Evolutionary conservation across 2,113 vertebrate genomes (phyloP).

Genomic region (Ptychochromis oligacanthus): DNA sequence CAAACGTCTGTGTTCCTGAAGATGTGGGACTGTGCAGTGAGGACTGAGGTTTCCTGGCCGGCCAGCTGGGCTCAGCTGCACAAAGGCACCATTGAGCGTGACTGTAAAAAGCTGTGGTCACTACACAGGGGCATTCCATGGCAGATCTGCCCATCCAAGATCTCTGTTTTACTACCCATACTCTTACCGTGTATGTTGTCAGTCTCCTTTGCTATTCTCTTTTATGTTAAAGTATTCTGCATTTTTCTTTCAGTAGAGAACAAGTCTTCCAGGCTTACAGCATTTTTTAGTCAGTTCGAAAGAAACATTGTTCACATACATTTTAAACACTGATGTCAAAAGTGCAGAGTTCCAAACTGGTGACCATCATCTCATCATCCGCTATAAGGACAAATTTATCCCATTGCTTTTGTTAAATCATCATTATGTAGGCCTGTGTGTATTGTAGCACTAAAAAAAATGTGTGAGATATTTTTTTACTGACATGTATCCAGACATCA

Average conservation of each 20-base stretch:
- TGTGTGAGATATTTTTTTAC: too few relatives aligned
- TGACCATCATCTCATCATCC: too few relatives aligned
- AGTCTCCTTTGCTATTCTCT: neutral
- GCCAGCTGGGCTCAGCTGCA: constrained; percentile 65
- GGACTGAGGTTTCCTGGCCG: constrained; percentile 59
- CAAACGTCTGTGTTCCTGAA: constrained; percentile 53
- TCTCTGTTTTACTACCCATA: constrained; percentile 41
- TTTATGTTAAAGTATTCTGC: neutral
- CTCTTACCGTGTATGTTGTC: neutral
- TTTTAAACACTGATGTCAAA: too few relatives aligned
- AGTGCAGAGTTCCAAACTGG: too few relatives aligned
- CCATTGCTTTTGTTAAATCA: too few relatives aligned
- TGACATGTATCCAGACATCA: too few relatives aligned
- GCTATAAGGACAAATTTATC: too few relatives aligned
- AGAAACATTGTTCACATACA: neutral
- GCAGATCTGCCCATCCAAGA: constrained; percentile 37
- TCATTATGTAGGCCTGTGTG: too few relatives aligned
- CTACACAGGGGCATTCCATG: constrained; percentile 57
- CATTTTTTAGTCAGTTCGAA: neutral
- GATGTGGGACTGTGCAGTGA: constrained; percentile 29
- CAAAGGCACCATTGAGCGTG: constrained; percentile 66
- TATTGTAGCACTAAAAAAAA: too few relatives aligned
- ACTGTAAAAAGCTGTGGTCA: constrained; percentile 67
- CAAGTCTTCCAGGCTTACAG: neutral
- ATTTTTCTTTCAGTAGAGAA: neutral